A percentile compares a stretch with the other conserved stretches of the same genome.
These are phyloP conservation scores for Scartelaos histophorus DNA, from an alignment of 2,113 vertebrate genomes.

Conservation along the genomic window DNA sequence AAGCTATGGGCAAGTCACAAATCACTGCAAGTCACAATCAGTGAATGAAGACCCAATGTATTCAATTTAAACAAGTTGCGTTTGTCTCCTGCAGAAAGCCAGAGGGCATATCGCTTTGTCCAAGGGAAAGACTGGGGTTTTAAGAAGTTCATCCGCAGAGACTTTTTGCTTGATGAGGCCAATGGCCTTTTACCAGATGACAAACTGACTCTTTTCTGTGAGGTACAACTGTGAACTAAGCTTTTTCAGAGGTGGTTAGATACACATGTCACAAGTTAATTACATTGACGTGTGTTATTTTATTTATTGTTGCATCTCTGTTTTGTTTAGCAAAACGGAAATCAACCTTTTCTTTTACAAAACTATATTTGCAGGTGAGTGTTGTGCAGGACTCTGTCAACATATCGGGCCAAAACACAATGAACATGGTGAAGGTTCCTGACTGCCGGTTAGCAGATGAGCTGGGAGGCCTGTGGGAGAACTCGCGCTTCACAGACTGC, in stretches of 20 bases:
- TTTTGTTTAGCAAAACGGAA: neutral
- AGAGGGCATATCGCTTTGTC: conserved; percentile 79
- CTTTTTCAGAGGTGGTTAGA: neutral
- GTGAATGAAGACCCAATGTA: neutral
- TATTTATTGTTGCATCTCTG: neutral
- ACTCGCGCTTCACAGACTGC: conserved; percentile 96
- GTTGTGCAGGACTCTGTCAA: conserved; percentile 98
- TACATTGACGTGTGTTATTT: neutral
- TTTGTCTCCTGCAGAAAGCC: conserved; percentile 70
- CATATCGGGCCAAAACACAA: conserved; percentile 97
- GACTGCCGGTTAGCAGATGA: conserved; percentile 96
- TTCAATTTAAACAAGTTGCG: neutral
- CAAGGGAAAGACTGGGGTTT: conserved; percentile 82
- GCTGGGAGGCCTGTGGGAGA: conserved; percentile 95
- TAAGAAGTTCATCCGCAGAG: conserved; percentile 80
- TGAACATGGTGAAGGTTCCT: conserved; percentile 99
- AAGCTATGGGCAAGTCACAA: conserved; percentile 89
- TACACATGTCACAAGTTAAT: neutral
- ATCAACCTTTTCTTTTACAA: neutral
- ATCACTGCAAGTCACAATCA: neutral
- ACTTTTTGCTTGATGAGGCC: conserved; percentile 79
- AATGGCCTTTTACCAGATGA: conserved; percentile 79
- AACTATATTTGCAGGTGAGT: conserved; percentile 81
- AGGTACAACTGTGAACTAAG: conserved; percentile 55
- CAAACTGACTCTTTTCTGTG: conserved; percentile 80